Evolutionary conservation across 1,140 invertebrate genomes (phyloP).

Genomic region (Hermetia illucens): DNA sequence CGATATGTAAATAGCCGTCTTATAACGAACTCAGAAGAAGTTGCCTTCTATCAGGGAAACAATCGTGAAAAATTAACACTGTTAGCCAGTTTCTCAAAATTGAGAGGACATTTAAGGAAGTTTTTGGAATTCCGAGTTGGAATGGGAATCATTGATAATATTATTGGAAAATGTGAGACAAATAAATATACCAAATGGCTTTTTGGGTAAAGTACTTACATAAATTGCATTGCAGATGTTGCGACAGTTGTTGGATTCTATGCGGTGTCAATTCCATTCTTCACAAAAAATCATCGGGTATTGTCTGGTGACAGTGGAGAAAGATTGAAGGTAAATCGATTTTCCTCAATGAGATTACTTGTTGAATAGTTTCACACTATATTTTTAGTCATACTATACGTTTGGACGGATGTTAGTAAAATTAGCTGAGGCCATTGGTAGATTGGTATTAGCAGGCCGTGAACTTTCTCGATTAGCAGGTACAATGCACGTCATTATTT

Average conservation of each 20-base stretch:
- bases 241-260: slow-evolving; percentile 92
- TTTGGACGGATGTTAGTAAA: slow-evolving; percentile 94
- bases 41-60: slow-evolving; percentile 94
- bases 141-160: slow-evolving; percentile 92
- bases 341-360: too few species aligned
- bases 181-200: not conserved
- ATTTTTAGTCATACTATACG: slow-evolving; percentile 69
- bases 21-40: slow-evolving; percentile 94
- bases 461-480: slow-evolving; percentile 89
- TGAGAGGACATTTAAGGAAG: slow-evolving; percentile 76
- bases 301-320: slow-evolving; percentile 48
- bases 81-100: slow-evolving; percentile 74
- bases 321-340: slow-evolving; percentile 45
- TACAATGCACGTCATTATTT: slow-evolving; percentile 1
- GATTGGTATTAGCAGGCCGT: slow-evolving; percentile 81
- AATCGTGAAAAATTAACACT: slow-evolving; percentile 77
- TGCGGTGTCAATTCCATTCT: slow-evolving; percentile 88
- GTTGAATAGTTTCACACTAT: slow-evolving; percentile 3
- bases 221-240: slow-evolving; percentile 50
- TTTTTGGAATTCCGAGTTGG: slow-evolving; percentile 84
- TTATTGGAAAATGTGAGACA: slow-evolving; percentile 87
- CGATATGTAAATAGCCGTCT: slow-evolving; percentile 91
- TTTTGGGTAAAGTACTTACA: not conserved
- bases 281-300: slow-evolving; percentile 51
- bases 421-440: slow-evolving; percentile 90